phyloP scores from a whole-genome alignment of 1,140 invertebrate species.

The Nylanderia fulva region DNA sequence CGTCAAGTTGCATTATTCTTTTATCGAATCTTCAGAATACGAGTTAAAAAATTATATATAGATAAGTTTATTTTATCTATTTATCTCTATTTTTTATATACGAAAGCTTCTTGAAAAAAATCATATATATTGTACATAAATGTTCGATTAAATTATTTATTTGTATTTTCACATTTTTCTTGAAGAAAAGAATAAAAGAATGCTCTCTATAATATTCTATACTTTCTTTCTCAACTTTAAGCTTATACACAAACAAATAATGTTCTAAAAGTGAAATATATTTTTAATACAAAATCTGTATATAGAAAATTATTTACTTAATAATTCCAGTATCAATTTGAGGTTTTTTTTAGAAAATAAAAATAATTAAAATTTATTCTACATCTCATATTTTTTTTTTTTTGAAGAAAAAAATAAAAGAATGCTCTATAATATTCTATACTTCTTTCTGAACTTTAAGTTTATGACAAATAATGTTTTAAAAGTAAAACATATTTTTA shows the following conservation, averaged over 20 bases:
- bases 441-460: neutral
- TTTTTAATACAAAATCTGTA: neutral
- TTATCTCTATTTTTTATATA: neutral
- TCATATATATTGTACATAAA: neutral
- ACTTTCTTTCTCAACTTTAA: neutral
- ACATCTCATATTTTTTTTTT: too few species aligned
- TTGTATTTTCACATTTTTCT: neutral
- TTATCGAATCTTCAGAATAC: neutral
- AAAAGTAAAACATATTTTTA: neutral
- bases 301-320: neutral
- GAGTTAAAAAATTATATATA: neutral
- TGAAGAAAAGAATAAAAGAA: neutral
- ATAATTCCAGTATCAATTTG: neutral
- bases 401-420: neutral
- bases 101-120: neutral
- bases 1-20: neutral
- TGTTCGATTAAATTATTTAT: neutral
- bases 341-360: neutral
- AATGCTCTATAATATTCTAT: neutral
- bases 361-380: slow-evolving; percentile 5
- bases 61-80: neutral
- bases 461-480: neutral
- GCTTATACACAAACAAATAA: neutral
- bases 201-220: neutral
- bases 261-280: neutral